phyloP scores from a whole-genome alignment of 2,888 invertebrate genomes.

The Mesoligia furuncula region DNA sequence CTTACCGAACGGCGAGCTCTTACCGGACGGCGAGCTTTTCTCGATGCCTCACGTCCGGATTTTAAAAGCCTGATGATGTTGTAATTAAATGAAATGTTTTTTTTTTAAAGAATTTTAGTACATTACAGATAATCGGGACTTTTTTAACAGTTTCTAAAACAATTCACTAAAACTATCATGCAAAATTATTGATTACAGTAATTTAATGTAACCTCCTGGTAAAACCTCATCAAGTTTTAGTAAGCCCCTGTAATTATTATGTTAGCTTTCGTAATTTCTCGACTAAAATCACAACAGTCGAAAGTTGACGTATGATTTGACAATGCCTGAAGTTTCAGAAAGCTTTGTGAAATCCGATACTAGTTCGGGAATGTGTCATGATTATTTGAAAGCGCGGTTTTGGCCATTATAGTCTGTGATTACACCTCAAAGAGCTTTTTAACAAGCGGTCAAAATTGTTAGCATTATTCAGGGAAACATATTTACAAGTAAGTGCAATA shows the following conservation, averaged over 20 bases:
- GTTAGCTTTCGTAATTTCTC: neutral
- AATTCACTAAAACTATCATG: too few species aligned
- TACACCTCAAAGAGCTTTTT: neutral
- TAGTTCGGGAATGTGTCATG: conserved; percentile 9
- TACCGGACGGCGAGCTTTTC: neutral
- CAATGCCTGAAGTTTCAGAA: conserved; percentile 7
- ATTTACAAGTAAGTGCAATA: neutral
- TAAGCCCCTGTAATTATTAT: neutral
- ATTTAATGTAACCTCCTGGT: neutral
- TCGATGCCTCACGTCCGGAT: neutral
- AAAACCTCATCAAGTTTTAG: neutral
- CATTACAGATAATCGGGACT: too few species aligned
- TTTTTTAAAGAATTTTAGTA: too few species aligned
- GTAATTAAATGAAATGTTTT: too few species aligned
- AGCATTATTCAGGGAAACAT: neutral
- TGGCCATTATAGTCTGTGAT: neutral
- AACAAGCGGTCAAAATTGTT: neutral
- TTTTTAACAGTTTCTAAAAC: too few species aligned
- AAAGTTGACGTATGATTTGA: neutral
- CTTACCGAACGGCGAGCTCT: too few species aligned
- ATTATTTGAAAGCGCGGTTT: conserved; percentile 12
- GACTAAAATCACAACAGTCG: neutral
- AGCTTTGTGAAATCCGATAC: neutral
- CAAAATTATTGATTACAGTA: too few species aligned
- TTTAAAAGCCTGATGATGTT: neutral